Conservation (phyloP, 92 coral and sea anemone genomes). For the Isaurus tuberculatus region DNA sequence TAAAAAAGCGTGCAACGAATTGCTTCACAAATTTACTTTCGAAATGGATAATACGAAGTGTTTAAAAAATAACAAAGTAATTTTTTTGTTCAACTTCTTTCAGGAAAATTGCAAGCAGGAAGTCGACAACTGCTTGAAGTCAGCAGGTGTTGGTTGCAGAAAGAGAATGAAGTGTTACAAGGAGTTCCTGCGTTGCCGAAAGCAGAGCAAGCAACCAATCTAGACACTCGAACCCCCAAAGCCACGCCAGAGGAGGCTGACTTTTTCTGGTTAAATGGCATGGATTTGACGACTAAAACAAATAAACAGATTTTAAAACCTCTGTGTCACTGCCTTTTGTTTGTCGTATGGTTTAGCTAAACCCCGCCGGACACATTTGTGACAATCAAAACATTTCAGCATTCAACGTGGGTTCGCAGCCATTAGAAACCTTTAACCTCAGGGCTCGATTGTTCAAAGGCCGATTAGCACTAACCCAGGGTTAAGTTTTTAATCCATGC, state of each 20-base stretch:
- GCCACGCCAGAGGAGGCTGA: conserved; percentile 10
- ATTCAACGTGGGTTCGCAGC: too few species aligned
- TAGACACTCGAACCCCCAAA: background rate
- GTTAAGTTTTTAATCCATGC: too few species aligned
- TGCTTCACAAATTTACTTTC: too few species aligned
- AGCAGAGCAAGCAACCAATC: background rate
- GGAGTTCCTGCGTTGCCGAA: background rate
- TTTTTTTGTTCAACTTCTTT: background rate
- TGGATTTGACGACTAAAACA: conserved; percentile 5
- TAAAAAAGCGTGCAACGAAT: too few species aligned
- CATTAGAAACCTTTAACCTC: too few species aligned
- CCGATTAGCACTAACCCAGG: too few species aligned
- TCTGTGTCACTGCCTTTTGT: background rate
- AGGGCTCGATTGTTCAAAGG: too few species aligned
- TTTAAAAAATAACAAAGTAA: too few species aligned
- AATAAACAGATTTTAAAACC: background rate
- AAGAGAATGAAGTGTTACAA: background rate
- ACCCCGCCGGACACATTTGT: background rate
- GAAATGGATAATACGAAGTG: too few species aligned
- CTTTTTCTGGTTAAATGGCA: conserved; percentile 22
- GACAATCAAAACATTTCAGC: too few species aligned
- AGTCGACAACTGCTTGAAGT: background rate
- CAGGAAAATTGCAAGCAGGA: conserved; percentile 18
- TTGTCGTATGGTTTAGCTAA: background rate
- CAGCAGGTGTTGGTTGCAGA: background rate